A percentile compares a stretch with the other conserved stretches of the same genome.
phyloP scores from a whole-genome alignment of 2,888 invertebrate species.

The Ametastegia equiseti region DNA sequence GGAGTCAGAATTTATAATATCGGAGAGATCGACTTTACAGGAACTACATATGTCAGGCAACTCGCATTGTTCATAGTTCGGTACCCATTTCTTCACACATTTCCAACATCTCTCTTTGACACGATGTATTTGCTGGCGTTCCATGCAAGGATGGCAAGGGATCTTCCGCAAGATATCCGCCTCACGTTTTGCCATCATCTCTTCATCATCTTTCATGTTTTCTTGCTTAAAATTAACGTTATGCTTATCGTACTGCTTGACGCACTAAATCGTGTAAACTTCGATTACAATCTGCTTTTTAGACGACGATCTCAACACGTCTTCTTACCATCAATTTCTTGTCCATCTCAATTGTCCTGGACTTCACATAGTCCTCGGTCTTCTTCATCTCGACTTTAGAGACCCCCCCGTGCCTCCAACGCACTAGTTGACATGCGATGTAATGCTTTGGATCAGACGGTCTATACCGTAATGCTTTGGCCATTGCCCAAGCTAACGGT shows the following conservation, averaged over 20 bases:
- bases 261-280: not conserved
- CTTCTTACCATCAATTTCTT: conserved; percentile 48
- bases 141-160: conserved; percentile 33
- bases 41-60: conserved; percentile 36
- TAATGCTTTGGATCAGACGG: conserved; percentile 64
- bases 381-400: conserved; percentile 51
- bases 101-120: conserved; percentile 46
- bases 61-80: conserved; percentile 37
- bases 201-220: conserved; percentile 25
- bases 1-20: not conserved
- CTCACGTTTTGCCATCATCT: conserved; percentile 10
- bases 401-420: conserved; percentile 61
- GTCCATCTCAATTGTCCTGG: conserved; percentile 54
- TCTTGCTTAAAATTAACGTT: conserved; percentile 22
- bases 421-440: conserved; percentile 61
- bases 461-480: conserved; percentile 57
- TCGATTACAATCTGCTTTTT: not conserved
- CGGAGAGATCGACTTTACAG: conserved; percentile 34
- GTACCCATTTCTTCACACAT: conserved; percentile 45
- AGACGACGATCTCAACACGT: not conserved
- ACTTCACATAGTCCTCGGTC: conserved; percentile 51
- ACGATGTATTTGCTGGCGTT: conserved; percentile 37
- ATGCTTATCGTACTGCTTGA: too few species aligned
- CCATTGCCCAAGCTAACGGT: conserved; percentile 65
- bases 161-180: conserved; percentile 21